These are phyloP conservation scores for Melospiza melodia DNA, from an alignment of 2,113 vertebrate genomes.

Conservation along the genomic window DNA sequence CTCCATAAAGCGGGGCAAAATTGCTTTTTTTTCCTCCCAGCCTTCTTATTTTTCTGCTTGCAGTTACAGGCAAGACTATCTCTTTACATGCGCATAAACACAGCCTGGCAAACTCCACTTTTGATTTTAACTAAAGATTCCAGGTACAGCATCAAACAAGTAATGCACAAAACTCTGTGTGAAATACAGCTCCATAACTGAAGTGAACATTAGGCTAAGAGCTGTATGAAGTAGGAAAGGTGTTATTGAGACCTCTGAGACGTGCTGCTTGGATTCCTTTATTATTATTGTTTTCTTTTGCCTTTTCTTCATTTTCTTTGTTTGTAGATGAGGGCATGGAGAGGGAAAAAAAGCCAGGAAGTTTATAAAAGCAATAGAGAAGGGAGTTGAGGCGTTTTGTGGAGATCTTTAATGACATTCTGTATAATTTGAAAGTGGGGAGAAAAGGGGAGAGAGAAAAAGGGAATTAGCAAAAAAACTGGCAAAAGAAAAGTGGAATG, in stretches of 20 bases:
- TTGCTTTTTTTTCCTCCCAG: not conserved
- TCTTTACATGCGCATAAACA: not conserved
- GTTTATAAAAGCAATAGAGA: conserved; percentile 47
- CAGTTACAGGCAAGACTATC: not conserved
- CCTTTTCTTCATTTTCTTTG: conserved; percentile 43
- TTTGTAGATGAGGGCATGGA: conserved; percentile 39
- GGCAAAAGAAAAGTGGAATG: conserved; percentile 68
- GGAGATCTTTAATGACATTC: conserved; percentile 64
- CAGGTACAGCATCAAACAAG: conserved; percentile 17
- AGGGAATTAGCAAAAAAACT: conserved; percentile 66
- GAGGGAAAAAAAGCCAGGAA: conserved; percentile 13
- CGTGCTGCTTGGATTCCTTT: conserved; percentile 5
- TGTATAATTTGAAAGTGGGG: conserved; percentile 63
- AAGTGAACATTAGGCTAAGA: conserved; percentile 13
- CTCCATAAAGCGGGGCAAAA: not conserved
- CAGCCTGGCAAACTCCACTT: not conserved
- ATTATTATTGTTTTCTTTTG: conserved; percentile 48
- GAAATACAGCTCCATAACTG: conserved; percentile 18
- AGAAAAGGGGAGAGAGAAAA: conserved; percentile 49
- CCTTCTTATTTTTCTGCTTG: not conserved
- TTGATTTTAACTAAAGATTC: not conserved
- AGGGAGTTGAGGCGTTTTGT: conserved; percentile 35
- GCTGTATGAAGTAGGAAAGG: conserved; percentile 12
- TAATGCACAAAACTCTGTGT: conserved; percentile 13
- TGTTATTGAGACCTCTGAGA: conserved; percentile 51